These are phyloP conservation scores for Semaprochilodus insignis DNA, from an alignment of 2,797 vertebrate species.

Conservation along the genomic window DNA sequence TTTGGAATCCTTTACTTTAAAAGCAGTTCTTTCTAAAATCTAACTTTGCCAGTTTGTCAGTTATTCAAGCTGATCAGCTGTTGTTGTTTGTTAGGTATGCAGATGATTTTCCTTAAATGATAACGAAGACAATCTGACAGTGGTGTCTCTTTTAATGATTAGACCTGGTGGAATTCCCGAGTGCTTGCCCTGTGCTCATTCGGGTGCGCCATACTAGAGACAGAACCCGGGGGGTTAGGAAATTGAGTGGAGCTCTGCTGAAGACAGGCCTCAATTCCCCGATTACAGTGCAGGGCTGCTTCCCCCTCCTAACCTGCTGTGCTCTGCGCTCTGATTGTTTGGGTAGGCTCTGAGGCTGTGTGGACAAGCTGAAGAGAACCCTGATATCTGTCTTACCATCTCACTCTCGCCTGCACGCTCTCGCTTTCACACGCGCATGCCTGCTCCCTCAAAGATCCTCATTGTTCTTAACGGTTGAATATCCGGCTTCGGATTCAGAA, in stretches of 20 bases:
- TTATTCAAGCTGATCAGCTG: neutral
- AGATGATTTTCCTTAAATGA: neutral
- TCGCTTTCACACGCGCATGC: constrained; percentile 1
- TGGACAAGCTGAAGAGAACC: constrained; percentile 31
- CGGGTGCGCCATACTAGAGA: neutral
- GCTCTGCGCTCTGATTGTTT: constrained; percentile 45
- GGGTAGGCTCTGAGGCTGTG: constrained; percentile 20
- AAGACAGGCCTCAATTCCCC: constrained; percentile 5
- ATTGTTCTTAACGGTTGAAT: constrained; percentile 35
- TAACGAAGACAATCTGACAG: neutral
- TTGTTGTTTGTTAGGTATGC: neutral
- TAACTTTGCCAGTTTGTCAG: neutral
- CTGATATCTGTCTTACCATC: constrained; percentile 15
- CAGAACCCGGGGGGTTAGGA: constrained; percentile 11
- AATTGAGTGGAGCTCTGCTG: constrained; percentile 23
- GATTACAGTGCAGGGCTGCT: constrained; percentile 6
- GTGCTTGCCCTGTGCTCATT: constrained; percentile 19
- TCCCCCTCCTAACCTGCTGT: neutral
- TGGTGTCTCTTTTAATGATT: neutral
- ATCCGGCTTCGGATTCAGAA: neutral
- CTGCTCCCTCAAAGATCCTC: constrained; percentile 35
- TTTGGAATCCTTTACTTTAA: too few species aligned
- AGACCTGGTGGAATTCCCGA: constrained; percentile 20
- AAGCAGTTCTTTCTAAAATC: too few species aligned
- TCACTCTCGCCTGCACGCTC: neutral